phyloP scores from a whole-genome alignment of 1,140 invertebrate genomes.

The Latrodectus geometricus region DNA sequence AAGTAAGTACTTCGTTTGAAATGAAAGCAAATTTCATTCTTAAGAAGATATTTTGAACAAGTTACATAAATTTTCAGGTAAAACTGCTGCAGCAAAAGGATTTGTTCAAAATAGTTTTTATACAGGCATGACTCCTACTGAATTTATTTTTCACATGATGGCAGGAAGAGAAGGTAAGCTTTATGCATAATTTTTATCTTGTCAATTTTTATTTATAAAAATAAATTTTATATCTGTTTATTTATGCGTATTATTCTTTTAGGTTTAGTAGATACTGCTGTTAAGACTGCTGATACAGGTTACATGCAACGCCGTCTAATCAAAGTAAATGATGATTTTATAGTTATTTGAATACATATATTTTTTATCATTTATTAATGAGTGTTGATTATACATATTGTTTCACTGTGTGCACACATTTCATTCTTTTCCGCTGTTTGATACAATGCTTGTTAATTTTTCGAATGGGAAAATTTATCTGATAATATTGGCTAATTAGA shows the following conservation, averaged over 20 bases:
- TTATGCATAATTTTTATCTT: neutral
- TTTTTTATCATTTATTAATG: neutral
- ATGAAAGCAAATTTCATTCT: too few species aligned
- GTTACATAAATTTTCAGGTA: conserved; percentile 73
- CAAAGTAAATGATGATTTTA: conserved; percentile 76
- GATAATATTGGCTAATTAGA: too few species aligned
- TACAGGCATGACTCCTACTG: conserved; percentile 93
- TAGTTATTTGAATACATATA: neutral
- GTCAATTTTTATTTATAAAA: neutral
- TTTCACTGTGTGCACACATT: too few species aligned
- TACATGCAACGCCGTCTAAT: conserved; percentile 98
- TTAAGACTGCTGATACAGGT: conserved; percentile 99
- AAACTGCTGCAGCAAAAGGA: conserved; percentile 92
- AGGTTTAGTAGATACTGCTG: conserved; percentile 97
- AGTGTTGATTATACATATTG: too few species aligned
- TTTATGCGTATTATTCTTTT: neutral
- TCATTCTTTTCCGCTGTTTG: too few species aligned
- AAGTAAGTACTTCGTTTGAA: too few species aligned
- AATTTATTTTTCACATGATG: conserved; percentile 99
- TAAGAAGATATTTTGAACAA: too few species aligned
- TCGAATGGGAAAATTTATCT: too few species aligned
- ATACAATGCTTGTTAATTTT: too few species aligned
- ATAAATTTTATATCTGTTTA: neutral
- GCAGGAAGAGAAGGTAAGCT: conserved; percentile 84
- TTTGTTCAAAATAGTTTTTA: conserved; percentile 99